Percentiles rank a stretch among this genome's conserved stretches.
These are phyloP conservation scores for Oxyteleia sp. DNA, from an alignment of 2,888 invertebrate genomes.

Conservation along the genomic window DNA sequence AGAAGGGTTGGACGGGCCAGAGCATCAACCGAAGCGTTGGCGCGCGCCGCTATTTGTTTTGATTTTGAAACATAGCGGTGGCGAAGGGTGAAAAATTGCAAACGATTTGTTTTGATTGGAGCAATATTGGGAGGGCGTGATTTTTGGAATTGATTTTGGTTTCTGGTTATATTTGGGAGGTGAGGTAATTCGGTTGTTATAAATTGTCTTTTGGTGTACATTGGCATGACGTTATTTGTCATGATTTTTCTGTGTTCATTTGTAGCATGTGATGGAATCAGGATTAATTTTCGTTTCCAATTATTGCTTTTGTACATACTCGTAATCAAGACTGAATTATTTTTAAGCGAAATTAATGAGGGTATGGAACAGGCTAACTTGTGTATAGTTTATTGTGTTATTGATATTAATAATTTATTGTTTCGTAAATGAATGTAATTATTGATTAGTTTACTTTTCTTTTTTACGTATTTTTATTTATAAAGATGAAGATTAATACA, in stretches of 20 bases:
- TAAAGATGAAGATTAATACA: too few species aligned
- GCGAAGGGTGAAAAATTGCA: constrained; percentile 56
- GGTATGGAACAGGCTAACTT: constrained; percentile 5
- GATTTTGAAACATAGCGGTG: constrained; percentile 54
- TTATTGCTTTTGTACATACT: constrained; percentile 42
- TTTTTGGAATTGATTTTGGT: constrained; percentile 10
- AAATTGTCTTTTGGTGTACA: neutral
- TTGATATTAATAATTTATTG: constrained; percentile 30
- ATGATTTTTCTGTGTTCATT: constrained; percentile 20
- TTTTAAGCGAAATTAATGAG: constrained; percentile 43
- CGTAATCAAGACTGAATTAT: constrained; percentile 35
- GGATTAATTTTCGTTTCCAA: constrained; percentile 53
- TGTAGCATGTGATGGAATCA: constrained; percentile 10
- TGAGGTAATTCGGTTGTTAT: neutral
- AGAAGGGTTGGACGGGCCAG: constrained; percentile 52
- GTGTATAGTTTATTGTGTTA: constrained; percentile 29
- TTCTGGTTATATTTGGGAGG: neutral
- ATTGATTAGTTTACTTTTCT: too few species aligned
- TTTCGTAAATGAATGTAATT: constrained; percentile 20
- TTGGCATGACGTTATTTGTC: neutral
- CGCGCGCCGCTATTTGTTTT: constrained; percentile 60
- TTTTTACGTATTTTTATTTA: too few species aligned
- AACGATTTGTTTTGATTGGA: constrained; percentile 59
- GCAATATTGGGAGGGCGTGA: constrained; percentile 51
- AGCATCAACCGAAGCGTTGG: constrained; percentile 22